Percentiles rank a stretch among this genome's conserved stretches.
Evolutionary conservation across 1,140 invertebrate genomes (phyloP).

Genomic region (Medauroidea extradentata): DNA sequence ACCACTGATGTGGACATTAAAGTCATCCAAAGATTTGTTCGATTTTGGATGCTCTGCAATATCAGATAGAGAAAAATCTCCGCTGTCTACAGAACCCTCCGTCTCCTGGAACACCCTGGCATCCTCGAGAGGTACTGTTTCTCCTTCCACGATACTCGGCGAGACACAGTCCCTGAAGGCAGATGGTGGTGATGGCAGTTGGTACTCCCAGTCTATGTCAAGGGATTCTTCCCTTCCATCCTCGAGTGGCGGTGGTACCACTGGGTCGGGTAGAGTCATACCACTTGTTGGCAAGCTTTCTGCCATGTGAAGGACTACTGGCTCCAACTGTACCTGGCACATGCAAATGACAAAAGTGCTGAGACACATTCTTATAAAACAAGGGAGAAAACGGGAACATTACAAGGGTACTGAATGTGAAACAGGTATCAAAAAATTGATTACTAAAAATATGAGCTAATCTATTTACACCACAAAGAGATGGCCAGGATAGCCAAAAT

Average conservation of each 20-base stretch:
- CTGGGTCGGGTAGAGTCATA: not conserved
- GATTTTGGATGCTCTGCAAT: not conserved
- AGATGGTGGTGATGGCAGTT: slow-evolving; percentile 57
- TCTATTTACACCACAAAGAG: too few species aligned
- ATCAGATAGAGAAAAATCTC: not conserved
- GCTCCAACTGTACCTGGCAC: too few species aligned
- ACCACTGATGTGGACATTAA: not conserved
- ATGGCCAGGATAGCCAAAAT: too few species aligned
- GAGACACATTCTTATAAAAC: too few species aligned
- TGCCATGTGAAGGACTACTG: too few species aligned
- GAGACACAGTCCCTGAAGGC: slow-evolving; percentile 51
- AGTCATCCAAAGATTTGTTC: not conserved
- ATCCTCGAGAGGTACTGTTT: slow-evolving; percentile 28
- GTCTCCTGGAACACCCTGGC: not conserved
- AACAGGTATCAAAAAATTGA: too few species aligned
- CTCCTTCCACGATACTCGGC: slow-evolving; percentile 36
- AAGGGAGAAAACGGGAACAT: too few species aligned
- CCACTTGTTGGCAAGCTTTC: too few species aligned
- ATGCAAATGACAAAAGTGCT: too few species aligned
- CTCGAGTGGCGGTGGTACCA: not conserved
- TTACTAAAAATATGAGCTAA: too few species aligned
- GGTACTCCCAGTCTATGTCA: slow-evolving; percentile 53
- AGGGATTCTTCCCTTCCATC: not conserved
- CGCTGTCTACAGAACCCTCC: not conserved
- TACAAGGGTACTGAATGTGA: too few species aligned